Conservation (phyloP, 1,140 invertebrate genomes). For the Nomia melanderi region DNA sequence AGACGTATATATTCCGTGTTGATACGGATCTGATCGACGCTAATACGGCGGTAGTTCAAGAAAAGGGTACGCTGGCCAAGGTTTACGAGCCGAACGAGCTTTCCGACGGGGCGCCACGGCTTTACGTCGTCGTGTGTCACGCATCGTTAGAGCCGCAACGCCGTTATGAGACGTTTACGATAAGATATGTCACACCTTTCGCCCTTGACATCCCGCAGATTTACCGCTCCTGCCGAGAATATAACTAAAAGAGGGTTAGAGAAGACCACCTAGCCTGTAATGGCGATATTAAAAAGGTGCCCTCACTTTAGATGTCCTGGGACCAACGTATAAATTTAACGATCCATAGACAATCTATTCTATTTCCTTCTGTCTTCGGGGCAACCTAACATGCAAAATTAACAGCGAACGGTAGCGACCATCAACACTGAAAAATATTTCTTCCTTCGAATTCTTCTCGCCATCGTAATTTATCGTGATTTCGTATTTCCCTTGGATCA, state of each 20-base stretch:
- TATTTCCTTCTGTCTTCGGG: background rate
- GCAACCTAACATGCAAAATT: background rate
- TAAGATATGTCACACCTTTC: conserved; percentile 77
- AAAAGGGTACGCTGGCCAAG: conserved; percentile 52
- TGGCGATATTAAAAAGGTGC: conserved; percentile 46
- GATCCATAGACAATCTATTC: background rate
- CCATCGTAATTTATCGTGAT: too few species aligned
- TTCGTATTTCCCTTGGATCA: too few species aligned
- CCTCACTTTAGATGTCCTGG: conserved; percentile 8
- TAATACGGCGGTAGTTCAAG: conserved; percentile 45
- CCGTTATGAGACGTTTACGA: conserved; percentile 78
- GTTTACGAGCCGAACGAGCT: conserved; percentile 67
- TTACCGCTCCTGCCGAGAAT: conserved; percentile 61
- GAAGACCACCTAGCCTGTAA: conserved; percentile 40
- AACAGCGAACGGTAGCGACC: background rate
- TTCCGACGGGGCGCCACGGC: conserved; percentile 58
- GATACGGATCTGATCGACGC: conserved; percentile 36
- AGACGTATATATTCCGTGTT: background rate
- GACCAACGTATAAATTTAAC: conserved; percentile 17
- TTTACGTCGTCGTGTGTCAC: conserved; percentile 76
- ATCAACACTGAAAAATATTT: background rate
- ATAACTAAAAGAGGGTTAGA: conserved; percentile 41
- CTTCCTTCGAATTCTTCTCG: background rate
- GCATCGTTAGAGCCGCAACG: conserved; percentile 74
- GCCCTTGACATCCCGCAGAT: conserved; percentile 67